Base-by-base conservation (phyloP, 2,888 invertebrate genomes). In the Volucella zonaria region DNA sequence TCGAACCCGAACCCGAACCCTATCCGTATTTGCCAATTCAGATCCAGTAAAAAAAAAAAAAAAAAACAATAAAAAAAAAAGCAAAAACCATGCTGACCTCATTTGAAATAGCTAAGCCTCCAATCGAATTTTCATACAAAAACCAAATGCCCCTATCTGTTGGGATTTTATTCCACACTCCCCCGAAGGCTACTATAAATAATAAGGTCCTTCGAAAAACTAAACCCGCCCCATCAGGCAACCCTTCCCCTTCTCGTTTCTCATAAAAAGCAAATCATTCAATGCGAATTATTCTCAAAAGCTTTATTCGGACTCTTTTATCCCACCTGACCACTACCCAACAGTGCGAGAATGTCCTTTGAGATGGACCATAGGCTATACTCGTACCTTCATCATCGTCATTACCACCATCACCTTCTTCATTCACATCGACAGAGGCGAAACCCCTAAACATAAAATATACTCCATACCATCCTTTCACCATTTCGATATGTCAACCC, bases 211-310 rank as follows among this genome's bases (percentile, higher is more conserved):
- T 54, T 2, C 18, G 43, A 12, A 61, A 15, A 61, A 23, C 43
- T 43, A 59, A 43, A 11, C n/a, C 47, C 23, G 10, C 59, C 18
- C 10, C 61, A 23, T 3, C 54, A 31, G 42, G 18, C 47, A 10
- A 40, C 56, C 38, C 45, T 42, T 51, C 49, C 43, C 8, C 3
- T 42, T 12, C 14, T 0, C 12, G n/a, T 14, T 18, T 40, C 10
- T 40, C 43, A 40, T 38, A 66, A 79, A 54, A 52, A 40, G 43
- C 62, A 80, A 80, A 74, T 80, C 64, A 80, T 70, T 80, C 80
- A 75, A 47, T 56, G 68, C 56, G 62, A 80, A 75, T 80, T 74
- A 80, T 80, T 80, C 61, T 68, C 80, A 68, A 81, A 76, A 76
- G 58, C 43, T 64, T 64, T 12, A 45, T 12, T 6, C 14, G 14